A percentile compares a stretch with the other conserved stretches of the same genome.
Conservation (phyloP, 2,113 vertebrate species). For the Canis aureus region DNA sequence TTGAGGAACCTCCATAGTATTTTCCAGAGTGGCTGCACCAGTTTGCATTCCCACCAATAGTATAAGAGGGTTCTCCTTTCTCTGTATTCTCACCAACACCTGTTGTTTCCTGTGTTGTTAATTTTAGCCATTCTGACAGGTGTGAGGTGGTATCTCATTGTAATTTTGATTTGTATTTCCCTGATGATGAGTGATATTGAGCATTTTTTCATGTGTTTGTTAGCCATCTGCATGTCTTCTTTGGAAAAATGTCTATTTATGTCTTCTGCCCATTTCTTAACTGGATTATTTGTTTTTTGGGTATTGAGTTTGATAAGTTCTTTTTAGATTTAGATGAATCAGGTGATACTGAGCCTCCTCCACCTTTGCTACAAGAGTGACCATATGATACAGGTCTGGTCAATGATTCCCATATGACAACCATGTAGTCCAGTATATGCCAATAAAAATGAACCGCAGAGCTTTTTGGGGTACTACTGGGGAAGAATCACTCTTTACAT, state of each 20-base stretch:
- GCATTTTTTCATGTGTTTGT: background rate
- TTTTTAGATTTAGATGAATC: conserved; percentile 9
- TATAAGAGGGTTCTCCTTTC: background rate
- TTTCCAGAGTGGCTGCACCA: background rate
- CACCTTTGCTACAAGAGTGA: background rate
- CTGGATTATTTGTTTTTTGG: background rate
- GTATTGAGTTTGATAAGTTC: background rate
- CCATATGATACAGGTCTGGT: background rate
- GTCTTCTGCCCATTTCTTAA: background rate
- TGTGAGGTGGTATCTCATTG: background rate
- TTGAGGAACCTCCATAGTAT: background rate
- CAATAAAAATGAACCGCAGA: conserved; percentile 29
- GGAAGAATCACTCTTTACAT: background rate
- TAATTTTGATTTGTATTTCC: background rate
- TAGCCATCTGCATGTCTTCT: background rate
- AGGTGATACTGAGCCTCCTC: background rate
- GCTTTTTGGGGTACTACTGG: background rate
- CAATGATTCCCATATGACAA: background rate
- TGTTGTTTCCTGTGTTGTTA: background rate
- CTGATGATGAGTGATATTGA: background rate
- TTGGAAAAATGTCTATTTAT: background rate
- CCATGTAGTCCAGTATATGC: background rate
- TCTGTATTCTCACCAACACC: background rate
- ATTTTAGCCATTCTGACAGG: background rate
- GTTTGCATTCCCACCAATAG: background rate